Evolutionary conservation across 2,888 invertebrate genomes (phyloP).

Genomic region (Polymixis lichenea): DNA sequence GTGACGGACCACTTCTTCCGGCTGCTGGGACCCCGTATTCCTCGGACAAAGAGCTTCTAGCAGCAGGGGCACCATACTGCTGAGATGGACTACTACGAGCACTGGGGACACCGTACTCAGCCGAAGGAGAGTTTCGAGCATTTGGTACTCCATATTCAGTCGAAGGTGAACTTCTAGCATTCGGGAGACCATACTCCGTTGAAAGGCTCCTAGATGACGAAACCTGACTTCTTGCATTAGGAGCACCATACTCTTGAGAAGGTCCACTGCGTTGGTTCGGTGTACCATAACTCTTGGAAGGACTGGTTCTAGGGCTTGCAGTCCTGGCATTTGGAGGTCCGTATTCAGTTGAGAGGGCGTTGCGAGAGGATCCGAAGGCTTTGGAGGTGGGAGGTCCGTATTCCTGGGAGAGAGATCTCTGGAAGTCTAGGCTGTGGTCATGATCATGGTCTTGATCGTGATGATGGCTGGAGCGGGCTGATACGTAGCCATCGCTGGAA

Average conservation of each 20-base stretch:
- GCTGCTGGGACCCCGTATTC: constrained; percentile 58
- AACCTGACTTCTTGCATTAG: constrained; percentile 59
- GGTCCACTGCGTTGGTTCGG: constrained; percentile 53
- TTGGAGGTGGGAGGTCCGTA: constrained; percentile 70
- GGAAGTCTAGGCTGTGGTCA: constrained; percentile 63
- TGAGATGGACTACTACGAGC: constrained; percentile 42
- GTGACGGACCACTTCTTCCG: constrained; percentile 28
- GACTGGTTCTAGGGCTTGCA: constrained; percentile 37
- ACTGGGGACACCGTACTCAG: constrained; percentile 57
- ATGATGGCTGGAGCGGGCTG: constrained; percentile 72
- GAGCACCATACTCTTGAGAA: constrained; percentile 73
- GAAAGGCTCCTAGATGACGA: constrained; percentile 59
- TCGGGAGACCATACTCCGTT: constrained; percentile 72
- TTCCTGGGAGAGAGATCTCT: constrained; percentile 71
- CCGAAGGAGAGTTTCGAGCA: constrained; percentile 27
- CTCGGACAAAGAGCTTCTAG: constrained; percentile 50
- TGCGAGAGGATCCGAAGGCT: constrained; percentile 64
- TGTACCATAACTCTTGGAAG: constrained; percentile 63
- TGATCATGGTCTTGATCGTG: constrained; percentile 58
- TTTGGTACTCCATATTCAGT: constrained; percentile 52
- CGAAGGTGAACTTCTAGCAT: constrained; percentile 68
- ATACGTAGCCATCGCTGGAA: constrained; percentile 81
- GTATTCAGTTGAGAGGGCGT: constrained; percentile 72
- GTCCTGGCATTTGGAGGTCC: constrained; percentile 66
- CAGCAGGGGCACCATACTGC: constrained; percentile 50